Conservation (phyloP, 2,888 invertebrate species). For the Prenolepis imparis region DNA sequence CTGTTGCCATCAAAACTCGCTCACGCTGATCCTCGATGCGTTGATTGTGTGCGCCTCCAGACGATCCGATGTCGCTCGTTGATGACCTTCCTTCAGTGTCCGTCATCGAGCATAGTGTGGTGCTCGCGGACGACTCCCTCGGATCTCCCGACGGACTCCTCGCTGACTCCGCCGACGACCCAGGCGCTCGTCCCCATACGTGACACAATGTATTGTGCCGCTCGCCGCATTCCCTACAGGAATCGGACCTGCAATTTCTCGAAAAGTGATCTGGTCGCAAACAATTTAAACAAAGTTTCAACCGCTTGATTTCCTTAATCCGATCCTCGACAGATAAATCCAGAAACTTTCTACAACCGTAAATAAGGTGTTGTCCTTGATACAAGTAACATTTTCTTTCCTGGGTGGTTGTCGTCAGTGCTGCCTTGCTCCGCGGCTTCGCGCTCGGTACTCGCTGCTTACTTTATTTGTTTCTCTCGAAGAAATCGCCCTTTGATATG, state of each 20-base stretch:
- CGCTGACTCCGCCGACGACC: not conserved
- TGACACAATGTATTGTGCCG: not conserved
- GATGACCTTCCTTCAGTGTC: no score
- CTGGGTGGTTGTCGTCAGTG: not conserved
- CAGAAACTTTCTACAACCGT: not conserved
- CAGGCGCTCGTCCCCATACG: no score
- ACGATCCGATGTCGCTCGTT: not conserved
- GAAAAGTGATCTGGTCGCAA: not conserved
- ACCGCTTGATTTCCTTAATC: not conserved
- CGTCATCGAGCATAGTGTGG: not conserved
- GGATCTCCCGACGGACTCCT: not conserved
- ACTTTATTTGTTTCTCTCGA: no score
- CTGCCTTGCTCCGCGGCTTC: not conserved
- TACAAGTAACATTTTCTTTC: not conserved
- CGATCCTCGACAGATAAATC: not conserved
- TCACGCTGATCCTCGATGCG: not conserved
- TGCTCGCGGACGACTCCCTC: not conserved
- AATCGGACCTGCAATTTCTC: not conserved
- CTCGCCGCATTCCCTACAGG: not conserved
- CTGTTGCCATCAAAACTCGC: not conserved
- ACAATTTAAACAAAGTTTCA: not conserved
- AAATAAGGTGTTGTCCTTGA: not conserved
- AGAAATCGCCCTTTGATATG: no score
- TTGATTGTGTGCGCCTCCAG: not conserved
- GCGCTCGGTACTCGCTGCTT: fast-evolving